phyloP scores from a whole-genome alignment of 1,140 invertebrate species.

The Ips nitidus region DNA sequence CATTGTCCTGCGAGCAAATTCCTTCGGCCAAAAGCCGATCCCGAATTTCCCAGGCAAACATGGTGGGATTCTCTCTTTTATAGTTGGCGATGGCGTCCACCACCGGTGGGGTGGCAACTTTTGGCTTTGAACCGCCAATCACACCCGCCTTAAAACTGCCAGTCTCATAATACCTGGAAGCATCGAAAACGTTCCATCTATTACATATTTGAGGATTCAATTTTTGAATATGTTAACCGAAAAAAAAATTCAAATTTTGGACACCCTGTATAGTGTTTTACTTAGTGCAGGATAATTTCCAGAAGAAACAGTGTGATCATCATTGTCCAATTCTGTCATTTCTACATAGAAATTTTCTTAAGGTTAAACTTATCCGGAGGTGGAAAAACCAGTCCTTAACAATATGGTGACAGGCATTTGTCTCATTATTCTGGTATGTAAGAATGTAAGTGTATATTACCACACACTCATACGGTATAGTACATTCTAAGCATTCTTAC shows the following conservation, averaged over 20 bases:
- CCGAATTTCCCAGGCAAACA: conserved; percentile 99
- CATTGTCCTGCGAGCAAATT: conserved; percentile 98
- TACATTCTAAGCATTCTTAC: too few relatives aligned
- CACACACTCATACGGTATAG: too few relatives aligned
- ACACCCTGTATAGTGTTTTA: too few relatives aligned
- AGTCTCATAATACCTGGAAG: conserved; percentile 93
- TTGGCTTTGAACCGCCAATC: conserved; percentile 98
- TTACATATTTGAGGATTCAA: conserved; percentile 39
- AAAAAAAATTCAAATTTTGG: neutral
- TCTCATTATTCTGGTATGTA: too few relatives aligned
- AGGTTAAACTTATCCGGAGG: too few relatives aligned
- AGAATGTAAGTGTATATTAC: too few relatives aligned
- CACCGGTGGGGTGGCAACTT: conserved; percentile 97
- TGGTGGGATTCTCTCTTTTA: conserved; percentile 98
- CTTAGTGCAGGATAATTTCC: too few relatives aligned
- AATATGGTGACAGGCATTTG: too few relatives aligned
- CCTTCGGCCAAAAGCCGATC: conserved; percentile 94
- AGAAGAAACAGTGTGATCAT: too few relatives aligned
- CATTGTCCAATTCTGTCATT: too few relatives aligned
- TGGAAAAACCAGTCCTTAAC: too few relatives aligned
- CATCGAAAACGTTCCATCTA: conserved; percentile 38
- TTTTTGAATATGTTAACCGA: neutral
- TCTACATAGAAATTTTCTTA: too few relatives aligned
- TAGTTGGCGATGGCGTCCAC: conserved; percentile 98
- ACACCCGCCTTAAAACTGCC: conserved; percentile 98